Percentiles rank a stretch among this genome's conserved stretches.
Conservation (phyloP, 2,797 vertebrate species). For the Monodelphis domestica region DNA sequence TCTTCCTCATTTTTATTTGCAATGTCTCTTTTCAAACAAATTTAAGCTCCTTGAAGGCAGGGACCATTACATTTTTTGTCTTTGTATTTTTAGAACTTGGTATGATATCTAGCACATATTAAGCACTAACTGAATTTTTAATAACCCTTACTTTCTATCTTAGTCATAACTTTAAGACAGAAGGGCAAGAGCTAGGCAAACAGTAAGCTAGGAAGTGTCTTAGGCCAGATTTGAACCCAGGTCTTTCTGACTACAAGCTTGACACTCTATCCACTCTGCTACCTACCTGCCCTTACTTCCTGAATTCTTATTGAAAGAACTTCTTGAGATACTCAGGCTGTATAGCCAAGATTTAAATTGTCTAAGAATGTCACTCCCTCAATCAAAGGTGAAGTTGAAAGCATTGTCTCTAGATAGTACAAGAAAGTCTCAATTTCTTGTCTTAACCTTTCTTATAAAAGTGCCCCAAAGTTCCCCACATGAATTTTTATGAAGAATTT, state of each 20-base stretch:
- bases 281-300: no score
- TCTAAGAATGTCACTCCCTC: background rate
- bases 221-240: no score
- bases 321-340: background rate
- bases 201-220: no score
- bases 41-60: background rate
- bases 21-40: background rate
- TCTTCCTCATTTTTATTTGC: no score
- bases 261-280: no score
- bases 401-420: background rate
- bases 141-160: no score
- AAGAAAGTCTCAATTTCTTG: background rate
- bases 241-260: no score
- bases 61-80: background rate
- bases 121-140: background rate
- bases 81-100: background rate
- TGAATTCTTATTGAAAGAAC: no score
- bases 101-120: no score
- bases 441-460: conserved; percentile 66
- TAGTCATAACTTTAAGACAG: no score
- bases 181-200: no score
- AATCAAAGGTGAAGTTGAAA: background rate
- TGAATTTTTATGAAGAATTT: conserved; percentile 70
- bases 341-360: background rate
- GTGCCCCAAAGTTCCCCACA: conserved; percentile 51